Evolutionary conservation across 2,797 vertebrate genomes (phyloP).

Genomic region (Rhincodon typus): DNA sequence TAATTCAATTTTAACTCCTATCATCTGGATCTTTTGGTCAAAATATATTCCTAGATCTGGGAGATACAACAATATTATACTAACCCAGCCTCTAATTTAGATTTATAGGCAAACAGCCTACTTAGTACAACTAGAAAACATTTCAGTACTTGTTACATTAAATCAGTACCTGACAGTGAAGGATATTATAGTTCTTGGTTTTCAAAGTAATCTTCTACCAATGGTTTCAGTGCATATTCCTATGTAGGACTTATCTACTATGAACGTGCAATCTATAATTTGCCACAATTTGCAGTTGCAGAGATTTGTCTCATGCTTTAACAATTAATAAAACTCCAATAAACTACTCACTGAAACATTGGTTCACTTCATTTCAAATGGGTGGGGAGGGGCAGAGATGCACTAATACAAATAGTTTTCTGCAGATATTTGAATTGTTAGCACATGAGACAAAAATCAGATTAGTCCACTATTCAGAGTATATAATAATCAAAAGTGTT

Average conservation of each 20-base stretch:
- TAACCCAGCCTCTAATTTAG: not conserved
- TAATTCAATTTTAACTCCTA: not conserved
- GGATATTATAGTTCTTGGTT: not conserved
- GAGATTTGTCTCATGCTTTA: not conserved
- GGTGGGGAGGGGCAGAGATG: no score
- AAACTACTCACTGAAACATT: not conserved
- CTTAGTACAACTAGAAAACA: not conserved
- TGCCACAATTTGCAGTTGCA: not conserved
- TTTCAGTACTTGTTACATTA: not conserved
- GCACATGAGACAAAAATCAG: no score
- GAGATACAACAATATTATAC: not conserved
- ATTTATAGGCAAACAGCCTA: not conserved
- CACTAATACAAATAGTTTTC: not conserved
- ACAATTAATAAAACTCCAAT: not conserved
- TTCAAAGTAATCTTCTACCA: not conserved
- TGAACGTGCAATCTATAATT: not conserved
- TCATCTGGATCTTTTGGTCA: not conserved
- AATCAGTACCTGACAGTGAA: not conserved
- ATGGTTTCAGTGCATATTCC: not conserved
- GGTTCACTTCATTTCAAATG: not conserved
- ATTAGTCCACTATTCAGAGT: not conserved
- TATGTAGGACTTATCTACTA: not conserved
- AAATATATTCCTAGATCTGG: not conserved
- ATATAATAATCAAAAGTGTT: not conserved
- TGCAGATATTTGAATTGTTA: no score